Conservation (phyloP, 1,140 invertebrate genomes). For the Pseudachorutes palmiensis region DNA sequence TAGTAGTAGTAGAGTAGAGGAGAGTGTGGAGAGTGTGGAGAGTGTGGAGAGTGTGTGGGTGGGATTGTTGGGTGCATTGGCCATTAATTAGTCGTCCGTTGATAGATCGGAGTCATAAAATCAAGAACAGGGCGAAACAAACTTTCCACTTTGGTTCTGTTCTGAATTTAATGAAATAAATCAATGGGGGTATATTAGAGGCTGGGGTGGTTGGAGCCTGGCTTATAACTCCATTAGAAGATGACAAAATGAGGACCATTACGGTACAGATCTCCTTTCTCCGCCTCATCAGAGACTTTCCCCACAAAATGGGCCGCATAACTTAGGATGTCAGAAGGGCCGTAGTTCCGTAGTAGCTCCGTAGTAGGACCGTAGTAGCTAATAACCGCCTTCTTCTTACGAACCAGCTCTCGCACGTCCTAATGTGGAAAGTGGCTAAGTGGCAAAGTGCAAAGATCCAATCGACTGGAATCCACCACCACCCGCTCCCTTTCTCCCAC, state of each 20-base stretch:
- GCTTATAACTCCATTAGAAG: conserved; percentile 38
- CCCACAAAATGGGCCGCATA: neutral
- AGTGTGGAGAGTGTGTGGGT: too few species aligned
- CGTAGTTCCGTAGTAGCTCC: neutral
- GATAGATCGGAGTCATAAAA: conserved; percentile 14
- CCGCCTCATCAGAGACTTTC: neutral
- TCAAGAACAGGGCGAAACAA: neutral
- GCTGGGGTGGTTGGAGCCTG: conserved; percentile 19
- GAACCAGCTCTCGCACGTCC: neutral
- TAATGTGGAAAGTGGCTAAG: neutral
- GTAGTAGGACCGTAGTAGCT: neutral
- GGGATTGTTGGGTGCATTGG: too few species aligned
- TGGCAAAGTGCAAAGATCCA: neutral
- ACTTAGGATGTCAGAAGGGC: neutral
- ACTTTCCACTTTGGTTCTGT: neutral
- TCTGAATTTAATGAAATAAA: conserved; percentile 30
- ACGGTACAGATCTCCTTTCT: neutral
- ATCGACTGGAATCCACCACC: neutral
- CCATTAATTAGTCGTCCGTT: conserved; percentile 14
- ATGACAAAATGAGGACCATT: conserved; percentile 31
- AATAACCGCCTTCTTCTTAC: neutral
- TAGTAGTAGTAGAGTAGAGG: conserved; percentile 16
- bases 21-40: neutral
- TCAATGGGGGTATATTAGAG: conserved; percentile 18
- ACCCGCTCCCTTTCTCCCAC: neutral